These are phyloP conservation scores for Lepus timidus DNA, from an alignment of 2,113 vertebrate species.

Conservation along the genomic window DNA sequence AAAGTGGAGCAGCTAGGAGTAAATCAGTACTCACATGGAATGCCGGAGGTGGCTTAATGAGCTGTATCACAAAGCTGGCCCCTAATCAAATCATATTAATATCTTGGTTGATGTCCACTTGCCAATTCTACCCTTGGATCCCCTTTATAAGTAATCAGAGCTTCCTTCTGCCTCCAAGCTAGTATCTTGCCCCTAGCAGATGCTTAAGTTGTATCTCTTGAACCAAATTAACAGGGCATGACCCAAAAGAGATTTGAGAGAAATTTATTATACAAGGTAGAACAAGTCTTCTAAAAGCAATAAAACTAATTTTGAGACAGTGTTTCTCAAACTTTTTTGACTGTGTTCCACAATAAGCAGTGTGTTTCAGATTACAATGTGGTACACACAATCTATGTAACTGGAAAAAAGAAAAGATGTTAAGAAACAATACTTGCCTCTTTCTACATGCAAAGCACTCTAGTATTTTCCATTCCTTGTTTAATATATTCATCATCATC, in stretches of 20 bases:
- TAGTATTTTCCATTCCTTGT: not conserved
- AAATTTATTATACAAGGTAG: not conserved
- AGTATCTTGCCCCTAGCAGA: not conserved
- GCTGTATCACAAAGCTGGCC: no score
- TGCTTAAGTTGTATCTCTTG: not conserved
- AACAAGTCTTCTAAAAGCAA: constrained; percentile 13
- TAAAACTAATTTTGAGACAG: not conserved
- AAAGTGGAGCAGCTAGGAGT: no score
- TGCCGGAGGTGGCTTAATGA: no score
- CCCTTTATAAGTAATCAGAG: constrained; percentile 8
- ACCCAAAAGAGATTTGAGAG: constrained; percentile 25
- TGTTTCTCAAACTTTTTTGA: constrained; percentile 11
- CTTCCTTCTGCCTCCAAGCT: not conserved
- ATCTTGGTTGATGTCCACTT: not conserved
- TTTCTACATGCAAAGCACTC: not conserved
- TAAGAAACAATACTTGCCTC: not conserved
- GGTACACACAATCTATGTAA: constrained; percentile 3
- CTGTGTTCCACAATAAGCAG: not conserved
- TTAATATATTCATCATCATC: constrained; percentile 16
- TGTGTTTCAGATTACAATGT: constrained; percentile 14
- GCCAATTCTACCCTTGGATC: constrained; percentile 22
- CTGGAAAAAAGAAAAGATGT: not conserved
- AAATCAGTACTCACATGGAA: no score
- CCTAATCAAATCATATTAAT: constrained; percentile 7
- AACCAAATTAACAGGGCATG: constrained; percentile 38